Base-by-base conservation (phyloP, 2,797 vertebrate species). In the Sternotherus odoratus region DNA sequence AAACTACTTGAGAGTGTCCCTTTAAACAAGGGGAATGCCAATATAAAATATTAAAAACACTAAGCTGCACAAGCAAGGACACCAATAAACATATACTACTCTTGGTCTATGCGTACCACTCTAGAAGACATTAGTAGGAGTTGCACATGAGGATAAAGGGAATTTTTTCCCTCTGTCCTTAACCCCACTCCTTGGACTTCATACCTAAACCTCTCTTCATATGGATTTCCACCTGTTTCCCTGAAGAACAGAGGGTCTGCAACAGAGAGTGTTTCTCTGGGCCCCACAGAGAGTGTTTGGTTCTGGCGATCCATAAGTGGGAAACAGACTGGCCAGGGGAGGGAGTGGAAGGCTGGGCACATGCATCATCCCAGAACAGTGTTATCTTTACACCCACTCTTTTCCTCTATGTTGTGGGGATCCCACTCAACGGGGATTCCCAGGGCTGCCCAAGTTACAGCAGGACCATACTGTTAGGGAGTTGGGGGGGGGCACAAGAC, bases 301-400 rank as follows among this genome's bases (percentile, higher is more conserved):
- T 75, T 54, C 89, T 57, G 83, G 66, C 87, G 36, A 53, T 19
- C 79, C 15, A 12, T 21, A 56, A 79, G 28, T 12, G 83, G 81
- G 93, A 80, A 83, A 79, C 12, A 43, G 39, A 48, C 39, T 79
- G 48, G 48, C 2, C 3, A 10, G 79, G 12, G 60, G 50, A 63
- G 92, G 84, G 60, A 36, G 77, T 56, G 30, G 66, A 56, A 72
- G 79, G 12, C 60, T 15, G 36, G 69, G 54, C 56, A 6, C 0
- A 2, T 46, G 50, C 5, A 0, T 8, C 28, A 23, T 4, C 36
- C 0, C 33, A 23, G 90, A 28, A 66, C 54, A 30, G 80, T 81
- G 33, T 54, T 0, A 1, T 39, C 0, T 53, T 56, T 21, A 24
- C 2, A 0, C 3, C 3, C 2, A 1, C n/a, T 51, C 28, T 50